Base-by-base conservation (phyloP, 2,113 vertebrate species). In the Lophochroa leadbeateri region DNA sequence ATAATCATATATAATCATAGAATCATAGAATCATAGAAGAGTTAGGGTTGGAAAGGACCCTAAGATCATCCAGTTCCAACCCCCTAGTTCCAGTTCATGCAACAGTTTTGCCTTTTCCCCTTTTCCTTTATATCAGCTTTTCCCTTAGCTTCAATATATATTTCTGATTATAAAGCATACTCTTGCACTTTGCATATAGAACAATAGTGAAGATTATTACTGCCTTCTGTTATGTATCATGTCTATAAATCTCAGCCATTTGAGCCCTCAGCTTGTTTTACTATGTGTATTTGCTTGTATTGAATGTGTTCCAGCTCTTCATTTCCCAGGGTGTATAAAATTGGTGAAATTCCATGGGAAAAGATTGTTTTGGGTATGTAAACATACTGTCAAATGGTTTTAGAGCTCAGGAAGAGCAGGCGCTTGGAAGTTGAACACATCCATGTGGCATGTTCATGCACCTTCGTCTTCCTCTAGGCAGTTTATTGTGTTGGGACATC, bases 331-430 rank as follows among this genome's bases (percentile, higher is more conserved):
- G 94, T 94, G 96, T 77, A 85, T 74, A 96, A 94, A 96, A 97
- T 87, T 95, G 97, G 94, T 98, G 97, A 97, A 97, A 98, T 98
- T 98, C 97, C 98, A 97, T 97, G 98, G 97, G 97, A 98, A 97
- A 93, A 77, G 89, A 81, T 95, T 97, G 94, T 47, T 92, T 96
- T 91, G 93, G 87, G 71, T 96, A 95, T 31, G 10, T 96, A 97
- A 98, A 97, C 96, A 97, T 57, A 20, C 49, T 94, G 81, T 88
- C 88, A 94, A 88, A 96, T n/a, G 25, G 52, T 97, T 86, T 80
- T 84, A 88, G 82, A 93, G 90, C 91, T 96, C 17, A 37, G 70
- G 94, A 97, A 96, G 80, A 90, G 37, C 76, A 79, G 86, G 44
- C 60, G 10, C 60, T 96, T 86, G 19, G 11, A 75, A 96, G 55